Evolutionary conservation across 2,113 vertebrate genomes (phyloP).

Genomic region (Brienomyrus brachyistius): DNA sequence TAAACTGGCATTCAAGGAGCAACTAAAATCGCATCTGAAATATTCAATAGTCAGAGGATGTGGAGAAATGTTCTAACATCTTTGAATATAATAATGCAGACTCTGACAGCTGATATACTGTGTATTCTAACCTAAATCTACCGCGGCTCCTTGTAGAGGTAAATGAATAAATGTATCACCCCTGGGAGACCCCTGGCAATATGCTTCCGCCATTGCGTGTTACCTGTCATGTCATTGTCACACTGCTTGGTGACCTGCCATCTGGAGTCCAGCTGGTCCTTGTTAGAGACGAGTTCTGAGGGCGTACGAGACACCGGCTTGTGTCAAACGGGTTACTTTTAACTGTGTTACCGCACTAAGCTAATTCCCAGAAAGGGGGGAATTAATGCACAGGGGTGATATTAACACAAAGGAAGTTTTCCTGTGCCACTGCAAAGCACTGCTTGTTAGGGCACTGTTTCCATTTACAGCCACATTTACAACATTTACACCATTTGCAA

Average conservation of each 20-base stretch:
- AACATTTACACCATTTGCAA: not conserved
- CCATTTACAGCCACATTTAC: not conserved
- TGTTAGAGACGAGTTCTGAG: not conserved
- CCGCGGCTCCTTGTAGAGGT: not conserved
- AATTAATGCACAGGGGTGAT: not conserved
- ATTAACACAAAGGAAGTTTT: not conserved
- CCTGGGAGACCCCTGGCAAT: not conserved
- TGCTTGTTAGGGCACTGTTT: not conserved
- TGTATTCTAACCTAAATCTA: not conserved
- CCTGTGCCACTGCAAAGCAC: not conserved
- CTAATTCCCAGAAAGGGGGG: not conserved
- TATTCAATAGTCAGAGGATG: not conserved
- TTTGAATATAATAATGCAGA: not conserved
- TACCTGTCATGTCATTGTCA: constrained; percentile 19
- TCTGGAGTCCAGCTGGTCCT: constrained; percentile 6
- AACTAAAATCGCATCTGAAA: not conserved
- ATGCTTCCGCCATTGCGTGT: constrained; percentile 3
- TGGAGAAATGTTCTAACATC: not conserved
- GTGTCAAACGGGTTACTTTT: not conserved
- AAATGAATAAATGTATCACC: constrained; percentile 6
- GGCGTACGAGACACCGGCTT: not conserved
- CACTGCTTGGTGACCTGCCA: not conserved
- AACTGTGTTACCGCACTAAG: not conserved
- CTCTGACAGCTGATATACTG: not conserved
- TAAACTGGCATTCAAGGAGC: not conserved